Evolutionary conservation across 2,888 invertebrate species (phyloP), one percentile per base, ranked within the genome.

Genomic region (Adelphocoris suturalis): DNA sequence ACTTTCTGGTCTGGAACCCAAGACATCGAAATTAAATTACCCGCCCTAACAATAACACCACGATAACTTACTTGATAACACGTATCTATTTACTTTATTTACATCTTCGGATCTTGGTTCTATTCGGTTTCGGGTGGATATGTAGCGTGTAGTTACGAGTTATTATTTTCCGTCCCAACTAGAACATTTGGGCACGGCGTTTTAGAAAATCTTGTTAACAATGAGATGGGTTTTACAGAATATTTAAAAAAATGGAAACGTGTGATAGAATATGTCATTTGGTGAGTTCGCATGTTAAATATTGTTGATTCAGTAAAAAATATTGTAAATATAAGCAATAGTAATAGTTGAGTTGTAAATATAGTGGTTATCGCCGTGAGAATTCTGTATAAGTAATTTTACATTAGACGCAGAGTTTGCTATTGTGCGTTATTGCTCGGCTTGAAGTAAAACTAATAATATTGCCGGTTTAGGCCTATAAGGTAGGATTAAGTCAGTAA

Each of bases 201-300:
- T 52, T 16, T 3, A 82, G 82, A 82, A 48, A 52, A 52, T 52
- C 27, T 14, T 27, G 47, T 52, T 23, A 82, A 82, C 82, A 82
- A 82, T 82, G 82, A 82, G 82, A 91, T 91, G 91, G 91, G 90
- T 82, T 78, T 91, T 28, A 88, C 85, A 27, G 91, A 91, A 75
- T 89, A 57, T 52, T 80, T 90, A 55, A 91, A 89, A 90, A 89
- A 88, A 91, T 91, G 90, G 90, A 91, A 91, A 88, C 82, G 90
- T 37, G 28, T 90, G 46, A 19, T 91, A 27, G 91, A 91, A 48
- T 90, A 86, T 52, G 89, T 85, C 75, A 52, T 90, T 28, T 84
- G 90, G 90, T 90, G 75, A 85, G 90, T 91, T 61, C n/a, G 19
- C 5, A 47, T 12, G 7, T 47, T 23, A 12, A 27, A 27, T 19